A percentile compares a stretch with the other conserved stretches of the same genome.
phyloP scores from a whole-genome alignment of 1,140 invertebrate species.

The Bactericera cockerelli region DNA sequence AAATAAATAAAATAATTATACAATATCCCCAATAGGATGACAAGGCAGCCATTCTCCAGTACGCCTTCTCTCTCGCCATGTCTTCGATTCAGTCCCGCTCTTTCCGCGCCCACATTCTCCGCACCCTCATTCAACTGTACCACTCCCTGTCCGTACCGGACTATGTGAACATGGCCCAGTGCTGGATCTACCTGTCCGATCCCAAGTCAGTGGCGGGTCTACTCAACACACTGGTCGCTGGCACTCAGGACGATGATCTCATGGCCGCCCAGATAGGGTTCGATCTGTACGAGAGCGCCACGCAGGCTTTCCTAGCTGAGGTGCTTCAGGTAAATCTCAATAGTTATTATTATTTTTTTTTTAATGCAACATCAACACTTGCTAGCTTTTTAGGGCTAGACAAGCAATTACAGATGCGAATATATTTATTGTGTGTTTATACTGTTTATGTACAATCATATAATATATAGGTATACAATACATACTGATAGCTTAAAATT shows the following conservation, averaged over 20 bases:
- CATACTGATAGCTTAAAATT: too few relatives aligned
- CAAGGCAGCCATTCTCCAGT: conserved; percentile 74
- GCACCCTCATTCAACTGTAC: conserved; percentile 79
- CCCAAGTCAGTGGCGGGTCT: conserved; percentile 79
- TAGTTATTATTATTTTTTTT: too few relatives aligned
- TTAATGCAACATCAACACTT: too few relatives aligned
- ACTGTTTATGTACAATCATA: too few relatives aligned
- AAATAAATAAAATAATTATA: too few relatives aligned
- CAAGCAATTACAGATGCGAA: too few relatives aligned
- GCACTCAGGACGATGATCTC: conserved; percentile 45
- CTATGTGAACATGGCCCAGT: conserved; percentile 93
- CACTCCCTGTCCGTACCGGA: conserved; percentile 72
- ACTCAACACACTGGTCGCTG: conserved; percentile 71
- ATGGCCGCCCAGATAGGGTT: conserved; percentile 99
- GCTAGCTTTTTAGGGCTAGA: too few relatives aligned
- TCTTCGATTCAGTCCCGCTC: conserved; percentile 83
- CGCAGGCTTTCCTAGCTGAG: conserved; percentile 86
- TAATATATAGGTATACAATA: too few relatives aligned
- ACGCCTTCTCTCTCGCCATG: conserved; percentile 92
- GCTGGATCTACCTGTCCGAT: conserved; percentile 90
- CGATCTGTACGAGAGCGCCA: conserved; percentile 97
- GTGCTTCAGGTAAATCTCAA: conserved; percentile 66
- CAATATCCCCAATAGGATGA: conserved; percentile 51
- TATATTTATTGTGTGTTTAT: too few relatives aligned
- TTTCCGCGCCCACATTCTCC: conserved; percentile 77